Evolutionary conservation across 1,140 invertebrate genomes (phyloP).

Genomic region (Monochamus saltuarius): DNA sequence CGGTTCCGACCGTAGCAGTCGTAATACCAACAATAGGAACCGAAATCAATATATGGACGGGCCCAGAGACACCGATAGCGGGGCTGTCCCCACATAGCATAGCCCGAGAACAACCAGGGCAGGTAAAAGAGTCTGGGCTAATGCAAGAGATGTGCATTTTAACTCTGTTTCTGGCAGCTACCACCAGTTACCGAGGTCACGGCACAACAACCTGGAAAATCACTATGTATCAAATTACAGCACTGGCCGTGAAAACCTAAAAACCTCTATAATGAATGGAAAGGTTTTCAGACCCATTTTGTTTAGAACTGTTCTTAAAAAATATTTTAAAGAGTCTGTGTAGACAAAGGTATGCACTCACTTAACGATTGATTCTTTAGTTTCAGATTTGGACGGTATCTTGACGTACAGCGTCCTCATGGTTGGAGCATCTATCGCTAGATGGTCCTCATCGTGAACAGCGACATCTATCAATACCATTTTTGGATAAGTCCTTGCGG

Average conservation of each 20-base stretch:
- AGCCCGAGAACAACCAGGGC: no score
- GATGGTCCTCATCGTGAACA: constrained; percentile 42
- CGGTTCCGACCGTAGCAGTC: no score
- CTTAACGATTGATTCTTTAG: constrained; percentile 27
- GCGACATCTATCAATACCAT: constrained; percentile 45
- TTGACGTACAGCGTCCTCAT: constrained; percentile 47
- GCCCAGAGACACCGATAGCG: no score
- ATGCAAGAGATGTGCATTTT: no score
- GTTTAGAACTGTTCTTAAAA: not conserved
- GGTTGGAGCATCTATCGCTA: constrained; percentile 45
- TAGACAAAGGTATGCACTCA: constrained; percentile 16
- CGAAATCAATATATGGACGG: no score
- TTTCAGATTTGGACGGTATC: constrained; percentile 36
- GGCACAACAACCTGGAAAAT: no score
- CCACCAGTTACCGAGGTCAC: no score
- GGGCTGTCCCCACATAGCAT: no score
- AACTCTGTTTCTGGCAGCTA: no score
- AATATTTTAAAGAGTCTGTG: not conserved
- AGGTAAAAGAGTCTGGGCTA: no score
- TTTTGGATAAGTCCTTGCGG: constrained; percentile 43
- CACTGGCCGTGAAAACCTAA: not conserved
- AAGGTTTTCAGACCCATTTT: not conserved
- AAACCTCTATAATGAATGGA: not conserved
- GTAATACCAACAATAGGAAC: no score
- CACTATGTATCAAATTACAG: not conserved